phyloP scores from a whole-genome alignment of 2,888 invertebrate species.

The Synanthedon myopaeformis region DNA sequence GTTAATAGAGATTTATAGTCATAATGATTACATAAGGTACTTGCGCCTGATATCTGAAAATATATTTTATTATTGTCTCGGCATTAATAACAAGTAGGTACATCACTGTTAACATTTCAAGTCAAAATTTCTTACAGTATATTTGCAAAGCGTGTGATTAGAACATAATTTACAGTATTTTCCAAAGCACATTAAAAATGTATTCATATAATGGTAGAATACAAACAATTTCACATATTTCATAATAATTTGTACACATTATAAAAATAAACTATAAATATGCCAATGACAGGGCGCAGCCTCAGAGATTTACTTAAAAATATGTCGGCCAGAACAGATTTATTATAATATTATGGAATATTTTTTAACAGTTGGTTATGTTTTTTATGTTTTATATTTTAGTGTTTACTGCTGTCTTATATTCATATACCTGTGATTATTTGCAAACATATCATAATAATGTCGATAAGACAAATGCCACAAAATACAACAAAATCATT shows the following conservation, averaged over 20 bases:
- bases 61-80: neutral
- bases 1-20: conserved; percentile 27
- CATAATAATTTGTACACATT: conserved; percentile 40
- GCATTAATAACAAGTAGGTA: too few relatives aligned
- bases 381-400: conserved; percentile 44
- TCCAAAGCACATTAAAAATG: conserved; percentile 12
- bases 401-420: conserved; percentile 23
- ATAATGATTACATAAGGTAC: conserved; percentile 31
- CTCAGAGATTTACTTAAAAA: conserved; percentile 17
- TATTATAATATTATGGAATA: conserved; percentile 23
- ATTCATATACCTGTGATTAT: too few relatives aligned
- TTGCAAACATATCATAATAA: too few relatives aligned
- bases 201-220: conserved; percentile 22
- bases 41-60: conserved; percentile 34
- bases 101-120: too few relatives aligned
- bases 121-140: conserved; percentile 23
- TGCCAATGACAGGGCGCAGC: conserved; percentile 17
- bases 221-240: conserved; percentile 44
- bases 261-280: conserved; percentile 9
- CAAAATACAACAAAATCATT: neutral
- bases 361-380: conserved; percentile 46
- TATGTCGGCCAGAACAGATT: conserved; percentile 2
- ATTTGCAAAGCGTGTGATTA: conserved; percentile 48
- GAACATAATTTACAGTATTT: conserved; percentile 42
- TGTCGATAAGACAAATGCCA: too few relatives aligned